Evolutionary conservation across 2,888 invertebrate species (phyloP).

Genomic region (Dolomedes plantarius): DNA sequence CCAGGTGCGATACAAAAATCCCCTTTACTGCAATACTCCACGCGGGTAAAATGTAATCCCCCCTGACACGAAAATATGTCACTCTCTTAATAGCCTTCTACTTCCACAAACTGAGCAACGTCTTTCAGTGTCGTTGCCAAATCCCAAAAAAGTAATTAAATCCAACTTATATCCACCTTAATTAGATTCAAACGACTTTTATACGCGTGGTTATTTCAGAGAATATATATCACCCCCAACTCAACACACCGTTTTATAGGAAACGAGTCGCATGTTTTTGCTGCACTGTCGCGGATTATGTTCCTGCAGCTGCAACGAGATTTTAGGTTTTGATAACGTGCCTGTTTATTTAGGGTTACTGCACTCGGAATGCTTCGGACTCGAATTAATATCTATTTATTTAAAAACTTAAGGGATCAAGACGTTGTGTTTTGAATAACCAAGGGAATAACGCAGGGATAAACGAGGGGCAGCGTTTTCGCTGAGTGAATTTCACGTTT

Average conservation of each 20-base stretch:
- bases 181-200: constrained; percentile 65
- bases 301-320: not conserved
- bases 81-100: constrained; percentile 12
- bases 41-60: not conserved
- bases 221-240: constrained; percentile 9
- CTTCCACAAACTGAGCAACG: not conserved
- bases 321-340: not conserved
- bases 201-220: constrained; percentile 27
- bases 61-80: not conserved
- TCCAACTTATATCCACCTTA: constrained; percentile 36
- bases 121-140: constrained; percentile 17
- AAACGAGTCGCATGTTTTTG: not conserved
- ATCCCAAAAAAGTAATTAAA: constrained; percentile 65
- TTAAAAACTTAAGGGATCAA: too few species aligned
- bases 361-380: too few species aligned
- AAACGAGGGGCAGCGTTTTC: too few species aligned
- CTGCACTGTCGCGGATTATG: not conserved
- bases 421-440: too few species aligned
- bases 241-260: not conserved
- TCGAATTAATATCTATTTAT: too few species aligned
- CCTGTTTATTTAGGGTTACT: not conserved
- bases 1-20: not conserved
- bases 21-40: not conserved
- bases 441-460: too few species aligned
- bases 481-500: too few species aligned